Conservation (phyloP, 2,113 vertebrate genomes). For the Bos javanicus region DNA sequence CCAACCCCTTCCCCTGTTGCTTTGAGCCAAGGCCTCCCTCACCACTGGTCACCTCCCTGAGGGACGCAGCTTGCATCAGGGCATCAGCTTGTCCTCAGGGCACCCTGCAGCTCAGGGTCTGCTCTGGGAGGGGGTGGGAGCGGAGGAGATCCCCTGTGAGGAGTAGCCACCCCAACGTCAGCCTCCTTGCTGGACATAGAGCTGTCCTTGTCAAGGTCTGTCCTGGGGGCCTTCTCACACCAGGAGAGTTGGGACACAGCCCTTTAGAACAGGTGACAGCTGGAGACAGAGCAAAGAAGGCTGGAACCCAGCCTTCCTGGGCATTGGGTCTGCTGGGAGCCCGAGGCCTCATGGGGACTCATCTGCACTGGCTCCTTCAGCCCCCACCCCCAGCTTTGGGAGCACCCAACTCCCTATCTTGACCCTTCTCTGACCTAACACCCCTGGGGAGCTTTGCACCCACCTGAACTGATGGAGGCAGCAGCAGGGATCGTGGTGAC, state of each 20-base stretch:
- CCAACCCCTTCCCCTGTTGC: background rate
- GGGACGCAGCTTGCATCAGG: background rate
- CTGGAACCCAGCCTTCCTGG: background rate
- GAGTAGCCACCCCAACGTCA: background rate
- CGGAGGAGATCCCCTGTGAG: background rate
- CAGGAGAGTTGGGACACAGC: background rate
- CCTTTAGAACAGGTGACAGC: background rate
- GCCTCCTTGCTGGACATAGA: background rate
- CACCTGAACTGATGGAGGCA: background rate
- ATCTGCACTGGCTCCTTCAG: too few relatives aligned
- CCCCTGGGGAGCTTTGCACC: background rate
- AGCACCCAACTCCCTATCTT: background rate
- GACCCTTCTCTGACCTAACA: background rate
- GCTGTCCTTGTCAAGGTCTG: background rate
- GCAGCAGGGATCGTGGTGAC: background rate
- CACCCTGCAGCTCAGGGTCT: background rate
- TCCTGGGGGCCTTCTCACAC: too few relatives aligned
- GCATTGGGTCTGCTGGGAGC: background rate
- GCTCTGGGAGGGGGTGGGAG: background rate
- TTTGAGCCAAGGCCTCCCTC: background rate
- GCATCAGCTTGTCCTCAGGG: background rate
- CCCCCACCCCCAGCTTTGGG: background rate
- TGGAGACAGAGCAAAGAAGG: too few relatives aligned
- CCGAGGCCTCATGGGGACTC: rapidly evolving
- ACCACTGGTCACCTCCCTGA: background rate